Conservation (phyloP, 2,113 vertebrate genomes). For the Corythoichthys haematopterus region DNA sequence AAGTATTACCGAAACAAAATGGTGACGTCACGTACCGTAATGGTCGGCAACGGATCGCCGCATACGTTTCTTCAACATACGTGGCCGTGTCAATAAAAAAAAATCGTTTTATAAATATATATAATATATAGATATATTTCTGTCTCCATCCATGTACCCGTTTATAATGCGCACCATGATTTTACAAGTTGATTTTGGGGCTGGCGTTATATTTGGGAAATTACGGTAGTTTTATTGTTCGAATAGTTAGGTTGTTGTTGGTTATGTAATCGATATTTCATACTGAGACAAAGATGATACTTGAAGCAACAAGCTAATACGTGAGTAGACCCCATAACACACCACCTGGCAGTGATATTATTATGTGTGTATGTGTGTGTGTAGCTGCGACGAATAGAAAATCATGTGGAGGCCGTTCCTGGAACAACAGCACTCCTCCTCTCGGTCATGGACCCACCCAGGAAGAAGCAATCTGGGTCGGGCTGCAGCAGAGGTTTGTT, state of each 20-base stretch:
- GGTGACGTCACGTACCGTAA: no score
- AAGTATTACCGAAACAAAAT: no score
- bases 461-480: conserved; percentile 77
- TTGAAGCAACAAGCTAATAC: neutral
- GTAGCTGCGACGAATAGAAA: conserved; percentile 91
- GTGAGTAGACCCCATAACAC: neutral
- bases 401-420: conserved; percentile 82
- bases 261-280: neutral
- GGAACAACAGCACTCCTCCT: conserved; percentile 77
- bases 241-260: neutral
- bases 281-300: neutral
- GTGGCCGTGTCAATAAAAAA: no score
- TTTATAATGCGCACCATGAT: no score
- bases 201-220: no score
- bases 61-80: no score
- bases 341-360: neutral
- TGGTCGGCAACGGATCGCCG: no score
- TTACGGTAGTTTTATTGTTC: neutral
- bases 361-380: conserved; percentile 8
- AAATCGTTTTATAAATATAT: no score
- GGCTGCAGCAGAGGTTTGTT: conserved; percentile 78
- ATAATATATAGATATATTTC: no score
- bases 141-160: no score
- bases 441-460: conserved; percentile 80
- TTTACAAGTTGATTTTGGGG: no score